Evolutionary conservation across 2,888 invertebrate species (phyloP), one percentile per base, ranked within the genome.

Genomic region (Heteromurus nitidus): DNA sequence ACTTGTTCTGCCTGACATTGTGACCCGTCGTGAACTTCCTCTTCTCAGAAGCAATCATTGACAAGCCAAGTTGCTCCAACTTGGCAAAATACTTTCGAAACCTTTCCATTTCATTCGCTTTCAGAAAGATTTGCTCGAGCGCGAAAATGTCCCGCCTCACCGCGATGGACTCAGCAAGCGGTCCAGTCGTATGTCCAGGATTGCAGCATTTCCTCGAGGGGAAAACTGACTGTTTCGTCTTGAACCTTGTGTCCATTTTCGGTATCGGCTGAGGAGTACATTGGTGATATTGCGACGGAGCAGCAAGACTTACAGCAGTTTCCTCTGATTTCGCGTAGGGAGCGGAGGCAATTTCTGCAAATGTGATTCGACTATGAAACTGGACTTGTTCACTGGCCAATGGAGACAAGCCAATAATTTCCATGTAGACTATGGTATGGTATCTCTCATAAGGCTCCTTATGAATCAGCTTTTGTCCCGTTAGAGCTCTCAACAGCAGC

Each of bases 81-180:
- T 77, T 76, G 11, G 18, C 3, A 53, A 84, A 82, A 26, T 83
- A 74, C 20, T 75, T 75, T 9, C 28, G 36, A 26, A 84, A 26
- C 55, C 68, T 65, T 20, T 58, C 44, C 22, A 80, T 24, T 26
- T 82, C 69, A 58, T 80, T 81, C 13, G 85, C 81, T 36, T 77
- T 76, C 13, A 80, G 81, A 69, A 85, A 85, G 72, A 87, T 84
- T 72, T 85, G 86, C 50, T 85, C 86, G 22, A 87, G 53, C 55
- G 84, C 85, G n/a, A 77, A 83, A 20, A 87, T 60, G 47, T 87
- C 87, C 18, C 85, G 82, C 1, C 86, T 86, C 26, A 87, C 74
- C 13, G 80, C 81, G 58, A 84, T 84, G 13, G 77, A 62, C 36
- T 86, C 85, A 0, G 76, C 85, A 0, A 83, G n/a, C 13, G 83